Conservation (phyloP, 2,797 vertebrate species). For the Menidia menidia region DNA sequence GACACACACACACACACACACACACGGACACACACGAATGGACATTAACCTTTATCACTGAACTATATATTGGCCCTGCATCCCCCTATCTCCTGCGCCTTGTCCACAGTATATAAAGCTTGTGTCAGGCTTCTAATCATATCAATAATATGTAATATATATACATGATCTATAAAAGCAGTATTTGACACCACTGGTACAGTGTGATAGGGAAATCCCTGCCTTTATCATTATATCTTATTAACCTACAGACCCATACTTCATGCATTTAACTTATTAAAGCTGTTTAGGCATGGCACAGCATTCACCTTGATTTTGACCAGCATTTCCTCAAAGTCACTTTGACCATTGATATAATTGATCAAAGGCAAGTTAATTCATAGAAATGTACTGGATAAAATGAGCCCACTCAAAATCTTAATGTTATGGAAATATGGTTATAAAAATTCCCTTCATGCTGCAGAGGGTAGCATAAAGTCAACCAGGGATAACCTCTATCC, state of each 20-base stretch:
- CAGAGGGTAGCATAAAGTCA: conserved; percentile 1
- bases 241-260: conserved; percentile 43
- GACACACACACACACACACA: too few species aligned
- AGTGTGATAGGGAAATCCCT: conserved; percentile 65
- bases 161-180: conserved; percentile 48
- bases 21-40: conserved; percentile 33
- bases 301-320: conserved; percentile 63
- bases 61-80: conserved; percentile 51
- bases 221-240: conserved; percentile 52
- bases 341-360: conserved; percentile 44
- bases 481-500: background rate
- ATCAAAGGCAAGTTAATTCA: conserved; percentile 47
- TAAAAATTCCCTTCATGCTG: conserved; percentile 50
- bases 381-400: conserved; percentile 50
- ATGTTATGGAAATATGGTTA: conserved; percentile 60
- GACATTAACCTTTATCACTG: conserved; percentile 61
- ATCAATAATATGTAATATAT: conserved; percentile 59
- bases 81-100: conserved; percentile 61
- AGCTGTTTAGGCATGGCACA: conserved; percentile 25
- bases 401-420: conserved; percentile 45
- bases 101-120: conserved; percentile 64
- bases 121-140: conserved; percentile 55
- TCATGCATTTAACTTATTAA: conserved; percentile 47
- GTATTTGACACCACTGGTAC: conserved; percentile 52
- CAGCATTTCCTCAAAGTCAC: conserved; percentile 48